Evolutionary conservation across 2,888 invertebrate genomes (phyloP), one percentile per base, ranked within the genome.

Genomic region (Tillus elongatus): DNA sequence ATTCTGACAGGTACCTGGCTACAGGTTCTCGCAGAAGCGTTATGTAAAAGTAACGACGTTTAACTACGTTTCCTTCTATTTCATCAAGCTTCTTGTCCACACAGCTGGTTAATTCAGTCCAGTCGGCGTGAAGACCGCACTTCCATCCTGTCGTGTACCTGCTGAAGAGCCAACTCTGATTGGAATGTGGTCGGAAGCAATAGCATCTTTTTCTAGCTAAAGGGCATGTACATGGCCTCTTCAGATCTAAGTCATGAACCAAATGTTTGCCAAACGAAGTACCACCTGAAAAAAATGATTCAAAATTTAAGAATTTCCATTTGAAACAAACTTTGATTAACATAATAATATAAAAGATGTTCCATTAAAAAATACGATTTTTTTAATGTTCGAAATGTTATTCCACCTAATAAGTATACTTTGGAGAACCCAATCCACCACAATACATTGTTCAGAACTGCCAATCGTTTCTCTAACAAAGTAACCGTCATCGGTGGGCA

Each of bases 111-210:
- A 98, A 67, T 70, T 98, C 97, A 2, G 97, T 97, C 86, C 92
- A 97, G 70, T 97, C 97, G 14, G 96, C 93, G 62, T 96, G 96
- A 31, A 98, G 73, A 35, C 98, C 98, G 67, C 98, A 98, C 60
- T 88, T 88, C 95, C 95, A 95, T 49, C 95, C 95, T 14, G 92
- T 95, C 34, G 93, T 92, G 69, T 92, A 95, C 58, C 95, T 78
- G 61, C 92, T 93, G 69, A 98, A 96, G 49, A 98, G 74, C 97
- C 97, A 98, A 66, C 87, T 87, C 71, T 91, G 90, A 65, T 87
- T 88, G 60, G 85, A 82, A 70, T 86, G 86, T 49, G 90, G 89
- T 58, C 89, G 80, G 71, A 88, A 89, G 71, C 90, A 90, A 67
- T 86, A 87, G 68, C 89, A 92, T 46, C 89, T 77, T 68, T 92